Evolutionary conservation across 2,888 invertebrate genomes (phyloP).

Genomic region (Elmis aenea): DNA sequence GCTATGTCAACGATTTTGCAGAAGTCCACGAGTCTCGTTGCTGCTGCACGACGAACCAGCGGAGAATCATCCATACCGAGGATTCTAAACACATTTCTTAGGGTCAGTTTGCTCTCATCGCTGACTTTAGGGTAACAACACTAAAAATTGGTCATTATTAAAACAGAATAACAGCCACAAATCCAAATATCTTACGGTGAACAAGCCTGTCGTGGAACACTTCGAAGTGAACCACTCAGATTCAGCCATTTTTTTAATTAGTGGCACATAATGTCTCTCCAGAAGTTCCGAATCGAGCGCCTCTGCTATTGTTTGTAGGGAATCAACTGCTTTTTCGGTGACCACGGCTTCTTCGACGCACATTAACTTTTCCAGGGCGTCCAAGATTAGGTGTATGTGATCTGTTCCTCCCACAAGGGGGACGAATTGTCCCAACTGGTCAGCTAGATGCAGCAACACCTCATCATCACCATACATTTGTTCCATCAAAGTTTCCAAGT

Average conservation of each 20-base stretch:
- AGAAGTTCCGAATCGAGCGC: conserved; percentile 28
- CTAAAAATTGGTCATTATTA: conserved; percentile 33
- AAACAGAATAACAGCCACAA: too few relatives aligned
- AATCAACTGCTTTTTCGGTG: conserved; percentile 34
- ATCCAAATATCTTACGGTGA: too few relatives aligned
- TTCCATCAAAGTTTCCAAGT: conserved; percentile 31
- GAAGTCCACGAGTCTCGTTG: conserved; percentile 31
- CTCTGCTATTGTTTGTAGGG: conserved; percentile 30
- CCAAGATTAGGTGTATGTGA: conserved; percentile 31
- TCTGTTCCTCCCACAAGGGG: conserved; percentile 39
- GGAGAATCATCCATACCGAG: conserved; percentile 39
- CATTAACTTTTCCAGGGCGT: conserved; percentile 36
- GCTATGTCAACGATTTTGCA: conserved; percentile 32
- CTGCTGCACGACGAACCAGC: conserved; percentile 35
- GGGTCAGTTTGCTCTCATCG: conserved; percentile 30
- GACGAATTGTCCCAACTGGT: conserved; percentile 35
- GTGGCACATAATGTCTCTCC: conserved; percentile 30
- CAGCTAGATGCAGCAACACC: conserved; percentile 33
- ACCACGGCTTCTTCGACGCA: conserved; percentile 37
- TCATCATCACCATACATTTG: conserved; percentile 36
- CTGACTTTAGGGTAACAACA: conserved; percentile 34
- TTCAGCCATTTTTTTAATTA: conserved; percentile 30
- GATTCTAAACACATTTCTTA: conserved; percentile 33
- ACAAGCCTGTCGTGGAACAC: conserved; percentile 19
- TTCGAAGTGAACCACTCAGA: conserved; percentile 29